Percentiles rank a stretch among this genome's conserved stretches.
These are phyloP conservation scores for Philopedon plagiatum DNA, from an alignment of 2,888 invertebrate genomes.

Conservation along the genomic window DNA sequence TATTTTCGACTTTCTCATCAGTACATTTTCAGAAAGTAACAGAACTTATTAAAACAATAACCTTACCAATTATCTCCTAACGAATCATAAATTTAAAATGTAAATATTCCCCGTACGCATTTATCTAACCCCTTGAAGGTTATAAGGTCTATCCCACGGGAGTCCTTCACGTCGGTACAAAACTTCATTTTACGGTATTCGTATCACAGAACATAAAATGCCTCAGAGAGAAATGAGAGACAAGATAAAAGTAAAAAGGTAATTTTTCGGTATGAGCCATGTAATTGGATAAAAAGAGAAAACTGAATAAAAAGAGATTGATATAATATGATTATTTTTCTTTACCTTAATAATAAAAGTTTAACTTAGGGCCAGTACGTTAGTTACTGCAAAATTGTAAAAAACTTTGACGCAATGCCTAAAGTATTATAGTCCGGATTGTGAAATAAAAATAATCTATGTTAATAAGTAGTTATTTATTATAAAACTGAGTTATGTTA, in stretches of 20 bases:
- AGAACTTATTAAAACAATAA: neutral
- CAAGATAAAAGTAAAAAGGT: slow-evolving; percentile 42
- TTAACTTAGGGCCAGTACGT: neutral
- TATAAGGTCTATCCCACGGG: slow-evolving; percentile 36
- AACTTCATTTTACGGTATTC: slow-evolving; percentile 43
- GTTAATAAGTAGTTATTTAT: too few species aligned
- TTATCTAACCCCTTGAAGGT: slow-evolving; percentile 34
- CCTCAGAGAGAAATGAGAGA: slow-evolving; percentile 40
- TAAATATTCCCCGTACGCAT: slow-evolving; percentile 23
- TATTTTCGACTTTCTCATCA: too few species aligned
- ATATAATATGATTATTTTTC: slow-evolving; percentile 24
- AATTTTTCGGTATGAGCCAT: slow-evolving; percentile 32
- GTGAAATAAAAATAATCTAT: too few species aligned
- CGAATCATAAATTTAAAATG: slow-evolving; percentile 3
- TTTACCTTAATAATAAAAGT: neutral
- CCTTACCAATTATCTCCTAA: neutral
- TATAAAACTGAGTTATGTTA: too few species aligned
- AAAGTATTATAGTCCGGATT: too few species aligned
- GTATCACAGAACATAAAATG: slow-evolving; percentile 35
- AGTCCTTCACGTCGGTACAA: slow-evolving; percentile 37
- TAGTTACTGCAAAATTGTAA: too few species aligned
- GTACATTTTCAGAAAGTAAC: too few species aligned
- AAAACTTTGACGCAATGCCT: too few species aligned
- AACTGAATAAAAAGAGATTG: slow-evolving; percentile 16
- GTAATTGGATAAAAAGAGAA: slow-evolving; percentile 28